A percentile compares a stretch with the other conserved stretches of the same genome.
These are phyloP conservation scores for Romanogobio albipinnatus DNA, from an alignment of 2,113 vertebrate genomes.

Conservation along the genomic window DNA sequence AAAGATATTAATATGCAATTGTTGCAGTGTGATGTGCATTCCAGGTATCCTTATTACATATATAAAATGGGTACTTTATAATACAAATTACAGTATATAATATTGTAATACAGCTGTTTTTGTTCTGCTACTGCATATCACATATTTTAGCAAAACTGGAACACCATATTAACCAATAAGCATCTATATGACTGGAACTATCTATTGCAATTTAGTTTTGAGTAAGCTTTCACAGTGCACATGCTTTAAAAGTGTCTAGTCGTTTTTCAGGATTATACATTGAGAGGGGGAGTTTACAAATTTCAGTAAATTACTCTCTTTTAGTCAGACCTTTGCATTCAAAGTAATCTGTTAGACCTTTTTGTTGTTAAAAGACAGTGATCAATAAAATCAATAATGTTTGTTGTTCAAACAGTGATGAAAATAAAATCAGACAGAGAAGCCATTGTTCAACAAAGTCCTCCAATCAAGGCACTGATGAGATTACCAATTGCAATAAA, in stretches of 20 bases:
- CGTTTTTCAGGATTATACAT: not conserved
- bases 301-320: not conserved
- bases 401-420: conserved; percentile 75
- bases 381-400: conserved; percentile 75
- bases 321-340: not conserved
- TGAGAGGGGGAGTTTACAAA: not conserved
- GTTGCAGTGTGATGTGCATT: conserved; percentile 89
- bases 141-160: not conserved
- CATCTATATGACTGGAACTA: not conserved
- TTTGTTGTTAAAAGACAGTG: conserved; percentile 61
- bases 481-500: not conserved
- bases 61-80: not conserved
- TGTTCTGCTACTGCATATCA: not conserved
- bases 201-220: not conserved
- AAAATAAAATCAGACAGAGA: conserved; percentile 69
- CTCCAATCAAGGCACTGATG: conserved; percentile 10
- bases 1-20: conserved; percentile 93
- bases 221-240: not conserved
- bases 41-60: conserved; percentile 82
- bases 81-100: not conserved
- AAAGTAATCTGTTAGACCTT: conserved; percentile 18
- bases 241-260: not conserved
- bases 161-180: not conserved
- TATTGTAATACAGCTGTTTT: not conserved
- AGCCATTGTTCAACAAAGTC: conserved; percentile 65